These are phyloP conservation scores for Muntiacus muntjak DNA, from an alignment of 2,113 vertebrate genomes.

Conservation along the genomic window DNA sequence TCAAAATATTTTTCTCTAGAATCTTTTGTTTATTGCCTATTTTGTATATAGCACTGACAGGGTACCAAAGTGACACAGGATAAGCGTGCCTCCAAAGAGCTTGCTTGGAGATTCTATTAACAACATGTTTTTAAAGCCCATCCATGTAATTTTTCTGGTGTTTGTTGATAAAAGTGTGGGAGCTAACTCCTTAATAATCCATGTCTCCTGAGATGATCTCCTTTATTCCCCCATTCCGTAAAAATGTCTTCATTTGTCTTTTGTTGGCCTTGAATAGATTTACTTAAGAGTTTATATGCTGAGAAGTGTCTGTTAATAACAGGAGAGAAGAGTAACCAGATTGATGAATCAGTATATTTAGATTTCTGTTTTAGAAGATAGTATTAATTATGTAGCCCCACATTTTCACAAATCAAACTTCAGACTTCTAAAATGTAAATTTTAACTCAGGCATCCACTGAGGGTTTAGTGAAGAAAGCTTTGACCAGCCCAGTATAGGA, in stretches of 20 bases:
- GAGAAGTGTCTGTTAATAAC: not conserved
- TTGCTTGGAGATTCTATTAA: not conserved
- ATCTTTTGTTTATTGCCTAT: not conserved
- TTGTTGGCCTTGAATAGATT: not conserved
- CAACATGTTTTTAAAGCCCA: not conserved
- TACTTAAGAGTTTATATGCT: not conserved
- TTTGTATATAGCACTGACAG: not conserved
- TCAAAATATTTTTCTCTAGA: constrained; percentile 11
- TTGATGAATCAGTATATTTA: not conserved
- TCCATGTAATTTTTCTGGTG: not conserved
- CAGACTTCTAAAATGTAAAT: not conserved
- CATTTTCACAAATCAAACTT: constrained; percentile 31
- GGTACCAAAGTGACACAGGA: not conserved
- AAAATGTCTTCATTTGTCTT: constrained; percentile 20
- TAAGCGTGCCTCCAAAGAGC: not conserved
- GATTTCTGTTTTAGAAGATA: constrained; percentile 25
- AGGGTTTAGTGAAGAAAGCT: constrained; percentile 12
- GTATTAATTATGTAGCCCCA: not conserved
- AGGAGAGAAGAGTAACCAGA: not conserved
- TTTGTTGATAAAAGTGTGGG: not conserved
- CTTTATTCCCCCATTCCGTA: not conserved
- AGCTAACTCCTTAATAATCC: not conserved
- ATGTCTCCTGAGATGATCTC: not conserved
- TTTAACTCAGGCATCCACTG: not conserved
- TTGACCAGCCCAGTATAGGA: not conserved